phyloP scores from a whole-genome alignment of 2,113 vertebrate genomes.

The Amazona guildingii region DNA sequence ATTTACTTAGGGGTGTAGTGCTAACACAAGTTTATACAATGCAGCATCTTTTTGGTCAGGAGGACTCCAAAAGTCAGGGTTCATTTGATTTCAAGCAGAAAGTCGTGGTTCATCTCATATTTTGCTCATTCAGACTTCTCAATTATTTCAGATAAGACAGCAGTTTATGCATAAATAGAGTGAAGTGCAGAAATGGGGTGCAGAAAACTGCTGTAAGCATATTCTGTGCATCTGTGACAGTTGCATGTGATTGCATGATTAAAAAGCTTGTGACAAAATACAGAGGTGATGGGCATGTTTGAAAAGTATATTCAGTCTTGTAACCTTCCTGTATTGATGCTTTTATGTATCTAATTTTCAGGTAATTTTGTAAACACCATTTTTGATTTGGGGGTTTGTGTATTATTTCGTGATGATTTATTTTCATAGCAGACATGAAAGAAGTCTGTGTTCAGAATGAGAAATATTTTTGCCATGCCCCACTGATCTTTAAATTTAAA shows the following conservation, averaged over 20 bases:
- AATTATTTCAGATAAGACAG: neutral
- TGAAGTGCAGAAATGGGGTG: neutral
- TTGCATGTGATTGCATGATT: neutral
- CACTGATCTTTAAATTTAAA: neutral
- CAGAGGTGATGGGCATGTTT: neutral
- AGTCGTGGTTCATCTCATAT: neutral
- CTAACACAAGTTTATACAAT: neutral
- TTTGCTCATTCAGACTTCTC: neutral
- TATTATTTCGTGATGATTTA: neutral
- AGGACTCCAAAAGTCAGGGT: neutral
- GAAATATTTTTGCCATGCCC: neutral
- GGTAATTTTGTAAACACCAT: neutral
- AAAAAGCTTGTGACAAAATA: neutral
- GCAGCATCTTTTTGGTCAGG: conserved; percentile 10
- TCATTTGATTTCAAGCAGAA: conserved; percentile 7
- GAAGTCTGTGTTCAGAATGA: neutral
- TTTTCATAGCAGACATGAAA: neutral
- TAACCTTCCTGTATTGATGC: neutral
- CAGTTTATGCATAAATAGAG: neutral
- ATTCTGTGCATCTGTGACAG: neutral
- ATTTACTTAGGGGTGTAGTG: conserved; percentile 66
- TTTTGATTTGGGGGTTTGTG: neutral
- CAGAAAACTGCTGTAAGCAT: neutral
- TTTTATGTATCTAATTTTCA: neutral
- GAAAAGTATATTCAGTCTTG: neutral